A percentile compares a stretch with the other conserved stretches of the same genome.
phyloP scores from a whole-genome alignment of 2,113 vertebrate species.

The Corapipo altera region DNA sequence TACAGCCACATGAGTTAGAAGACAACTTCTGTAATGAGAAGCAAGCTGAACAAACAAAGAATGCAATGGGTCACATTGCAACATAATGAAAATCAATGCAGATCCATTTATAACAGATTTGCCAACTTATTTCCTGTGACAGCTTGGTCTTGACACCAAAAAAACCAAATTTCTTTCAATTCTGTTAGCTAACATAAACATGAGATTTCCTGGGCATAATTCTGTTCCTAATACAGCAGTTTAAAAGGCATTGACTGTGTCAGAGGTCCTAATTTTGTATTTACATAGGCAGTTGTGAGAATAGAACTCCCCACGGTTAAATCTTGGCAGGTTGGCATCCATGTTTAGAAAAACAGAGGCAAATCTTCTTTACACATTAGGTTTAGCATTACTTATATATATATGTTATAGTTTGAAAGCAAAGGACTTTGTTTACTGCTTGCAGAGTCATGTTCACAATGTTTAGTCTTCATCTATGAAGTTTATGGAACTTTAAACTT shows the following conservation, averaged over 20 bases:
- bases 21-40: not conserved
- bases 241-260: not conserved
- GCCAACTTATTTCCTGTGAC: not conserved
- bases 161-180: not conserved
- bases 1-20: not conserved
- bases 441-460: not conserved
- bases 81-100: not conserved
- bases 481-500: not conserved
- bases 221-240: not conserved
- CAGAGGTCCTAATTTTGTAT: not conserved
- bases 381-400: not conserved
- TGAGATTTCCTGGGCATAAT: not conserved
- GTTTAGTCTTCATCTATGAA: not conserved
- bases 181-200: not conserved
- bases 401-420: not conserved
- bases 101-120: not conserved
- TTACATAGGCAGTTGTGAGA: not conserved
- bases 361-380: not conserved
- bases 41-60: not conserved
- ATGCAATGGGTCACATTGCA: not conserved
- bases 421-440: not conserved
- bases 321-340: not conserved
- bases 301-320: not conserved
- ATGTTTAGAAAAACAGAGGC: not conserved
- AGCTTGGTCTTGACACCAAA: not conserved